Percentiles rank a stretch among this genome's conserved stretches.
Evolutionary conservation across 2,113 vertebrate genomes (phyloP).

Genomic region (Lutjanus erythropterus): DNA sequence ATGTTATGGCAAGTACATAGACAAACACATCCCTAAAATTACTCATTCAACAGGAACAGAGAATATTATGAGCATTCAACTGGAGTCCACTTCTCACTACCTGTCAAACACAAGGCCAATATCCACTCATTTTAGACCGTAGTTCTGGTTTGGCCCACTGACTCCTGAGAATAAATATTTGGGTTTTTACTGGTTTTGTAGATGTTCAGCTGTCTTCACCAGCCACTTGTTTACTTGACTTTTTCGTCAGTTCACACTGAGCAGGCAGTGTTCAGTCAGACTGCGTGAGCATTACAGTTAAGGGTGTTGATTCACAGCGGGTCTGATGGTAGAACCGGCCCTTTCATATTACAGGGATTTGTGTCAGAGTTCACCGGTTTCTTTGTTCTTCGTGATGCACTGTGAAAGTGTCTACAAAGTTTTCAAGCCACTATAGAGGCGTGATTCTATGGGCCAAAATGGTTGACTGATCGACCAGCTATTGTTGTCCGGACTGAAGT

Average conservation of each 20-base stretch:
- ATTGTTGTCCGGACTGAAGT: too few species aligned
- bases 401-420: background rate
- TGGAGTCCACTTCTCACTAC: background rate
- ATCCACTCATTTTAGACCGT: background rate
- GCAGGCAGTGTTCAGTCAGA: constrained; percentile 2
- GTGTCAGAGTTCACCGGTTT: background rate
- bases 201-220: constrained; percentile 1
- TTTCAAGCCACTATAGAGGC: background rate
- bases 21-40: background rate
- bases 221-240: background rate
- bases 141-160: background rate
- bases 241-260: constrained; percentile 3
- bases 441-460: too few species aligned
- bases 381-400: background rate
- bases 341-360: background rate
- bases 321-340: background rate
- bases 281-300: background rate
- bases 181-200: background rate
- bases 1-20: too few species aligned
- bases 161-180: background rate
- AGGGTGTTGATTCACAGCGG: background rate
- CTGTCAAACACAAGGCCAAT: background rate
- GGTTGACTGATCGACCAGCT: too few species aligned
- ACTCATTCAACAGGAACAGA: too few species aligned
- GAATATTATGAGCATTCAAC: too few species aligned